Base-by-base conservation (phyloP, 2,797 vertebrate genomes). In the Gymnopithys bicolor region DNA sequence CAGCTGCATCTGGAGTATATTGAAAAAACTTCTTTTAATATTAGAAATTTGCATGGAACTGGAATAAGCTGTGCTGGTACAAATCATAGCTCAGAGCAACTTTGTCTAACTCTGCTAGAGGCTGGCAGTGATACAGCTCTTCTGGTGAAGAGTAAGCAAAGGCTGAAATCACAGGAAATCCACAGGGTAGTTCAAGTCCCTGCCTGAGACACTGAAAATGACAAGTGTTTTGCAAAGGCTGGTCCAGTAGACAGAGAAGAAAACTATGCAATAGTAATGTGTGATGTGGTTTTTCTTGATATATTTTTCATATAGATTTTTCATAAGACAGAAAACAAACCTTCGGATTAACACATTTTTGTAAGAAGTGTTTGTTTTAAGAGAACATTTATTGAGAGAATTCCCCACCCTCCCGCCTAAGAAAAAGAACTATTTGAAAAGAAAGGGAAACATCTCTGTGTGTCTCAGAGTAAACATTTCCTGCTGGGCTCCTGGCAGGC, bases 391-490 rank as follows among this genome's bases (percentile, higher is more conserved):
- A 27, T 80, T 82, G 49, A 86, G 78, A 93, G 43, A 89, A 95
- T 73, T 84, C 58, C 11, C 59, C 33, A 71, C 19, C 14, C 19
- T 78, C 18, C 32, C 43, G 66, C 52, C 37, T 86, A 46, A 68
- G 93, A 79, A 86, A 89, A 81, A 70, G 45, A 46, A 95, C 68
- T 37, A 25, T 62, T 94, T 91, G 63, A 60, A 62, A 88, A 93
- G 91, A 94, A 93, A 94, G 62, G 77, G 88, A 95, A 97, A 92
- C 78, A 95, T 95, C 92, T 94, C 77, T 89, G 12, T 52, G 66
- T 84, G 75, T 94, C 94, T 97, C 88, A 82, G 91, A 94, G 94
- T 96, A 97, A 98, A 97, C 95, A 98, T 93, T 97, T 87, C 97
- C 96, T 95, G 96, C 97, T 97, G 97, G 67, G 95, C 56, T 96